These are phyloP conservation scores for Cylindroiulus punctatus DNA, from an alignment of 2,888 invertebrate genomes.

Conservation along the genomic window DNA sequence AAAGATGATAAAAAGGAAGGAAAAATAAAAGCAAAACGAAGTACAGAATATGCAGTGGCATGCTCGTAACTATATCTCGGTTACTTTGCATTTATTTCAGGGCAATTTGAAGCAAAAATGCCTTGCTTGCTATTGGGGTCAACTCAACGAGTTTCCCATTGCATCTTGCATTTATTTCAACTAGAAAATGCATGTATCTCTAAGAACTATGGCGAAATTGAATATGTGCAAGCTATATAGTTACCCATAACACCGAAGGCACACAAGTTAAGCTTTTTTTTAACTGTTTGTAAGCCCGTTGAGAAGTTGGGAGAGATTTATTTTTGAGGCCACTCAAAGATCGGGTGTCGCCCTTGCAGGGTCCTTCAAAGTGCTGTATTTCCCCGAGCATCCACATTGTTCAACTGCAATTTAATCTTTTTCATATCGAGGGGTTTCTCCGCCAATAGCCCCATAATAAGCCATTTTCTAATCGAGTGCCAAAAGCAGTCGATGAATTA, in stretches of 20 bases:
- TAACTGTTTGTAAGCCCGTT: not conserved
- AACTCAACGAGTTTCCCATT: not conserved
- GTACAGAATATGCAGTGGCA: too few relatives aligned
- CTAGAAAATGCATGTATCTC: not conserved
- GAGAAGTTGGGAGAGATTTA: not conserved
- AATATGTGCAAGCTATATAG: not conserved
- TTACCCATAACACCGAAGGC: not conserved
- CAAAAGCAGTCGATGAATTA: conserved; percentile 47
- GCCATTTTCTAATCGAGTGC: conserved; percentile 43
- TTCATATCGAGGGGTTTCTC: conserved; percentile 36
- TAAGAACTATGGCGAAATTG: not conserved
- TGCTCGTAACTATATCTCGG: too few relatives aligned
- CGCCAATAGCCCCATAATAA: not conserved
- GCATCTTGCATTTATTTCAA: too few relatives aligned
- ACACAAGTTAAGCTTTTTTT: conserved; percentile 35
- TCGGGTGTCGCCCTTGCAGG: conserved; percentile 19
- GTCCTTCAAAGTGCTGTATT: not conserved
- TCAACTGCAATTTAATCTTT: conserved; percentile 37
- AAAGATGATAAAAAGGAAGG: too few relatives aligned
- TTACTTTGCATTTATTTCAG: too few relatives aligned
- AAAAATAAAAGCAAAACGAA: too few relatives aligned
- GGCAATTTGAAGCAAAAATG: too few relatives aligned
- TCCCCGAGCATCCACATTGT: not conserved
- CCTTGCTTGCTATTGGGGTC: not conserved
- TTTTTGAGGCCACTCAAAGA: conserved; percentile 38